Evolutionary conservation across 2,888 invertebrate genomes (phyloP).

Genomic region (Drosophila melanosoma): DNA sequence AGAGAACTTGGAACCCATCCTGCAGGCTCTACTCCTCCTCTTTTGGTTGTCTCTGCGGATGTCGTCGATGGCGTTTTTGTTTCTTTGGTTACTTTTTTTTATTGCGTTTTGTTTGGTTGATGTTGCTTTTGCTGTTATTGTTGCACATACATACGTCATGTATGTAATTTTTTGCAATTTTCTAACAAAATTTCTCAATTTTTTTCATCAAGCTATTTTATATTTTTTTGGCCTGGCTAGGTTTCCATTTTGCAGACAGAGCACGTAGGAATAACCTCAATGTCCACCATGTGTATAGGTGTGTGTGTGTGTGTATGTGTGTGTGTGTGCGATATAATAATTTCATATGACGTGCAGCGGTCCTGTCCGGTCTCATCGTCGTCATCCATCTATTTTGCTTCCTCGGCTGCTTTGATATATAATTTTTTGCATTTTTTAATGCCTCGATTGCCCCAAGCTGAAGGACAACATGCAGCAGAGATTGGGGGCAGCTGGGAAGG

Average conservation of each 20-base stretch:
- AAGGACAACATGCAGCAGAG: conserved; percentile 19
- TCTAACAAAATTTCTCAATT: conserved; percentile 74
- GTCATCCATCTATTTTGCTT: conserved; percentile 40
- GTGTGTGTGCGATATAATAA: conserved; percentile 73
- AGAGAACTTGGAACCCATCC: not conserved
- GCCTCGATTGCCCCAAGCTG: conserved; percentile 73
- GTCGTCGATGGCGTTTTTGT: conserved; percentile 33
- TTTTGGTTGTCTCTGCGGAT: conserved; percentile 1
- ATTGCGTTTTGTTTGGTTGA: conserved; percentile 1
- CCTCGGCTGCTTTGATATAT: conserved; percentile 76
- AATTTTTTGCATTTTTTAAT: conserved; percentile 81
- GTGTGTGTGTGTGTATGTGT: conserved; percentile 28
- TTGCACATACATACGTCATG: conserved; percentile 64
- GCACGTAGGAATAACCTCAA: conserved; percentile 74
- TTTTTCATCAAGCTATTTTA: conserved; percentile 68
- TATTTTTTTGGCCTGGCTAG: conserved; percentile 50
- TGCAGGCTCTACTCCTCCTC: not conserved
- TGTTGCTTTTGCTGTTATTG: conserved; percentile 6
- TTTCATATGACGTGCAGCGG: conserved; percentile 77
- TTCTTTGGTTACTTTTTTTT: conserved; percentile 29
- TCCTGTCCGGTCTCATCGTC: conserved; percentile 52
- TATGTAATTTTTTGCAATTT: conserved; percentile 79
- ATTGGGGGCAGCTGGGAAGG: not conserved
- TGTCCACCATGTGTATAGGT: conserved; percentile 54
- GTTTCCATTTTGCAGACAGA: conserved; percentile 55